Percentiles rank a stretch among this genome's conserved stretches.
phyloP scores from a whole-genome alignment of 2,888 invertebrate species.

The Buathra laborator region DNA sequence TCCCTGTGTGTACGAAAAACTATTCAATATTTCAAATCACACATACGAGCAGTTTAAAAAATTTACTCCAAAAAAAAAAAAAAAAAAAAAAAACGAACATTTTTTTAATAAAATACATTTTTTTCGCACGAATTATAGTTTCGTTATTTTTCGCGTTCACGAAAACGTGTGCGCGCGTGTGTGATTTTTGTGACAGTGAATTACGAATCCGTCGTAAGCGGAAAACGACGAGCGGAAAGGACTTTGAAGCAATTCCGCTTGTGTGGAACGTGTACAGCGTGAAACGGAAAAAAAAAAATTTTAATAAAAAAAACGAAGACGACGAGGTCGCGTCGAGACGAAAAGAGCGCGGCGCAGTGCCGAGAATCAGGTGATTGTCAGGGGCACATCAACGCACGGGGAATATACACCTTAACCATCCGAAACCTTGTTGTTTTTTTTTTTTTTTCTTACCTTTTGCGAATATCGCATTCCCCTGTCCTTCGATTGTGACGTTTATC shows the following conservation, averaged over 20 bases:
- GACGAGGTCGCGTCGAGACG: constrained; percentile 17
- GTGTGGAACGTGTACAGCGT: constrained; percentile 51
- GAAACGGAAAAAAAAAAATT: background rate
- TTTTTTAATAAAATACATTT: constrained; percentile 7
- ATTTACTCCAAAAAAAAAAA: constrained; percentile 13
- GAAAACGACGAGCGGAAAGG: constrained; percentile 30
- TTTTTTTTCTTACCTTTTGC: background rate
- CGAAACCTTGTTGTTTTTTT: constrained; percentile 18
- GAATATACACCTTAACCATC: background rate
- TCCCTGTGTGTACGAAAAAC: constrained; percentile 22
- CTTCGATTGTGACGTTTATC: constrained; percentile 12
- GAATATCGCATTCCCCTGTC: background rate
- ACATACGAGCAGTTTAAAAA: background rate
- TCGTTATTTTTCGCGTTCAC: background rate
- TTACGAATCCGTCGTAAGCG: constrained; percentile 20
- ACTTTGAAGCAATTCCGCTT: constrained; percentile 37
- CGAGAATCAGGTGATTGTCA: constrained; percentile 74
- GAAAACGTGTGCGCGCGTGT: constrained; percentile 62
- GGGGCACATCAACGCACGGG: constrained; percentile 36
- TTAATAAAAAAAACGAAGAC: constrained; percentile 27
- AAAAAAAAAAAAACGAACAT: no score
- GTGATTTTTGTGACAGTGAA: constrained; percentile 50
- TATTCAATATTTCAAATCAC: constrained; percentile 42
- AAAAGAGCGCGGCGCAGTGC: constrained; percentile 15
- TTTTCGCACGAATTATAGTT: background rate